Evolutionary conservation across 2,797 vertebrate genomes (phyloP).

Genomic region (Karalla daura): DNA sequence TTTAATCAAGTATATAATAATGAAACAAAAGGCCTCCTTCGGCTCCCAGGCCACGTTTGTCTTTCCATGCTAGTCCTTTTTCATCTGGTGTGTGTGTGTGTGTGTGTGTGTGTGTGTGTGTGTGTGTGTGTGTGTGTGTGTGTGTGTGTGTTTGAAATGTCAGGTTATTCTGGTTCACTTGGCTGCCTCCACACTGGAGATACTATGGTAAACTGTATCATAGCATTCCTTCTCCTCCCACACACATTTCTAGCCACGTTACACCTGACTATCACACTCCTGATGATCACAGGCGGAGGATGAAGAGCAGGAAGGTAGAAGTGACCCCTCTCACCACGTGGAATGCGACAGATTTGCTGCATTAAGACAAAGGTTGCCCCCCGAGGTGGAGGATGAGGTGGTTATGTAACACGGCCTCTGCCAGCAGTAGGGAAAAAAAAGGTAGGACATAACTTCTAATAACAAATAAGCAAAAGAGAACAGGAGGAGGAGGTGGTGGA

Average conservation of each 20-base stretch:
- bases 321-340: not conserved
- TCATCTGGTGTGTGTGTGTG: not conserved
- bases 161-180: constrained; percentile 20
- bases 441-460: constrained; percentile 38
- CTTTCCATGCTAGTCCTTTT: constrained; percentile 8
- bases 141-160: constrained; percentile 21
- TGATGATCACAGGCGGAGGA: not conserved
- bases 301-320: not conserved
- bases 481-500: constrained; percentile 5
- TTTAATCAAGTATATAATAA: constrained; percentile 8
- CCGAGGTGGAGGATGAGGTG: not conserved
- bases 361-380: constrained; percentile 9
- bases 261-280: not conserved
- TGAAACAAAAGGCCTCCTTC: constrained; percentile 13
- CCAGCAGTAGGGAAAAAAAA: constrained; percentile 20
- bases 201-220: constrained; percentile 9
- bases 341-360: not conserved
- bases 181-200: constrained; percentile 9
- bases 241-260: constrained; percentile 11
- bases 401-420: constrained; percentile 40
- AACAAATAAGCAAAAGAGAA: constrained; percentile 32
- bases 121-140: not conserved
- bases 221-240: constrained; percentile 17
- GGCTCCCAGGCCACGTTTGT: not conserved
- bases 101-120: constrained; percentile 2